Conservation (phyloP, 2,113 vertebrate species). For the Zosterops pallidus region DNA sequence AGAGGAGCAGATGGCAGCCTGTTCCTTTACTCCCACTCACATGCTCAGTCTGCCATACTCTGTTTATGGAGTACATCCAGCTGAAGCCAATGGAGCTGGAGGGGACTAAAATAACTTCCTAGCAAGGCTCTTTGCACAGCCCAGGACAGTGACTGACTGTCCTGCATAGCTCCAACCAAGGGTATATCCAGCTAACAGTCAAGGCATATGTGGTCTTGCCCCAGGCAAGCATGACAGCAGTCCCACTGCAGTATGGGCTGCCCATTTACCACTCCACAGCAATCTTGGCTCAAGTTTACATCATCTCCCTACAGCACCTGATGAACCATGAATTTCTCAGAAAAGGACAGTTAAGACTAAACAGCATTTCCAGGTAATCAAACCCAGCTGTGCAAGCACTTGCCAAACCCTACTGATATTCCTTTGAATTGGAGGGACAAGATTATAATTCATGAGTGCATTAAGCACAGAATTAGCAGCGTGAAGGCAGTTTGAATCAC, state of each 20-base stretch:
- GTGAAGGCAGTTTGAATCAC: not conserved
- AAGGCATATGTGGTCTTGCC: not conserved
- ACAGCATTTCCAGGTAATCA: not conserved
- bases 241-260: not conserved
- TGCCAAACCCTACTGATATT: not conserved
- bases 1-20: not conserved
- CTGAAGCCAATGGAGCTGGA: not conserved
- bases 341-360: not conserved
- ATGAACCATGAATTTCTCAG: not conserved
- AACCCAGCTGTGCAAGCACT: not conserved
- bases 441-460: not conserved
- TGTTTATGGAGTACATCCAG: not conserved
- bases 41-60: not conserved
- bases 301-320: not conserved
- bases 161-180: not conserved
- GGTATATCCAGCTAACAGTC: not conserved
- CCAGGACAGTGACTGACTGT: not conserved
- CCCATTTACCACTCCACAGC: not conserved
- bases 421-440: not conserved
- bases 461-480: not conserved
- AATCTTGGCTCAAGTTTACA: not conserved
- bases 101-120: not conserved
- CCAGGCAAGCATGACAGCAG: not conserved
- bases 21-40: not conserved
- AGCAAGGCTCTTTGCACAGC: not conserved